A percentile compares a stretch with the other conserved stretches of the same genome.
Conservation (phyloP, 1,140 invertebrate genomes). For the Platyscapa corneri region DNA sequence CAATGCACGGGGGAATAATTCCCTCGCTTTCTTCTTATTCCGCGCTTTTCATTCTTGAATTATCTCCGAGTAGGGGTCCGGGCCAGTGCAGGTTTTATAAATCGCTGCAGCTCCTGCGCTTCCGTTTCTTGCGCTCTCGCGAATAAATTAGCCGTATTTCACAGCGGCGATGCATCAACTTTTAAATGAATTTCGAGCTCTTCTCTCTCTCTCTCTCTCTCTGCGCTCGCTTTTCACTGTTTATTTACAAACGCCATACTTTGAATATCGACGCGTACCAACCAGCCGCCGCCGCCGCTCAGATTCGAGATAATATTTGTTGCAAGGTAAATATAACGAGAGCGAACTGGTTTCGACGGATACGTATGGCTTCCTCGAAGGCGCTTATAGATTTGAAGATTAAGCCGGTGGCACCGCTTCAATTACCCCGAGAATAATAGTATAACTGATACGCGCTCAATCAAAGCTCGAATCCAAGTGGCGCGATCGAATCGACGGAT, state of each 20-base stretch:
- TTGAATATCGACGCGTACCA: neutral
- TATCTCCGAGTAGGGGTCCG: neutral
- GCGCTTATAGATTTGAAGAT: neutral
- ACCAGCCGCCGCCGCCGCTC: neutral
- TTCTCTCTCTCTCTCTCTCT: neutral
- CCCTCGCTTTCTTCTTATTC: constrained; percentile 32
- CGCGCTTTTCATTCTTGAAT: constrained; percentile 49
- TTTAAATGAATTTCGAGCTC: constrained; percentile 43
- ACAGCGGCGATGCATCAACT: constrained; percentile 37
- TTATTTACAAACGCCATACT: constrained; percentile 13
- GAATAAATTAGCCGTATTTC: constrained; percentile 51
- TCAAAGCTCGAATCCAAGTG: neutral
- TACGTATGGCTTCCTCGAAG: neutral
- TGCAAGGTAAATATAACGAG: constrained; percentile 4
- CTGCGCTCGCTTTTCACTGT: neutral
- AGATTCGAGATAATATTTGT: neutral
- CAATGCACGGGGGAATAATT: constrained; percentile 58
- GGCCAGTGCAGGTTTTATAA: constrained; percentile 24
- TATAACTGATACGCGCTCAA: neutral
- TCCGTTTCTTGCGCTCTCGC: constrained; percentile 23
- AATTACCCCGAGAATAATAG: neutral
- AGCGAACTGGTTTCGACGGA: neutral
- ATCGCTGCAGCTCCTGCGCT: constrained; percentile 36
- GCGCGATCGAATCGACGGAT: neutral
- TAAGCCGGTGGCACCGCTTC: neutral